Percentiles rank a stretch among this genome's conserved stretches.
phyloP scores from a whole-genome alignment of 2,797 vertebrate genomes.

The Phoebastria nigripes region DNA sequence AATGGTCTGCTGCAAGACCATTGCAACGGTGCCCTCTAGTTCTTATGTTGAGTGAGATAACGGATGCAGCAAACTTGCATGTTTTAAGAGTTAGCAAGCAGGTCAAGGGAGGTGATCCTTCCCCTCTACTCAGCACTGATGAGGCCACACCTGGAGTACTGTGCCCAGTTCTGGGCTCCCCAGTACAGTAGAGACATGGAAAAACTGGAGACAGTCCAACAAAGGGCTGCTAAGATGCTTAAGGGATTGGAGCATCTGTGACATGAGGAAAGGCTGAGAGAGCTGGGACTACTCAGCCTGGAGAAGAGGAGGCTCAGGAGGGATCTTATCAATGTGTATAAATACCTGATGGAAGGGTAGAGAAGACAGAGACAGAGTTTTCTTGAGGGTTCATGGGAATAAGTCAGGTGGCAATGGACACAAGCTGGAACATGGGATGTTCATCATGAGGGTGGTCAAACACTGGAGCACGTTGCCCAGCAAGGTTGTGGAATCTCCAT shows the following conservation, averaged over 20 bases:
- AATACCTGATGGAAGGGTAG: neutral
- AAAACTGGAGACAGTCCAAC: neutral
- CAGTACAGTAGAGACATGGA: neutral
- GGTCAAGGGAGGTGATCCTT: neutral
- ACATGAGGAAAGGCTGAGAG: neutral
- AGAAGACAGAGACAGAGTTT: neutral
- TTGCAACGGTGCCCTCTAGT: neutral
- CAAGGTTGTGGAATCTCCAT: rapidly evolving
- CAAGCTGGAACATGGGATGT: neutral
- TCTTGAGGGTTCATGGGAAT: neutral
- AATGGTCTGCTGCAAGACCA: neutral
- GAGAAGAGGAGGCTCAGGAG: neutral
- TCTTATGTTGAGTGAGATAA: neutral
- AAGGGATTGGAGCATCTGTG: neutral
- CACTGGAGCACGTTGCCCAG: rapidly evolving
- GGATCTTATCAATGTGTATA: neutral
- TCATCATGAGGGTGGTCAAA: neutral
- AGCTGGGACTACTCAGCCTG: neutral
- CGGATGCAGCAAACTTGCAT: rapidly evolving
- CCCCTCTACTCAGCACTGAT: neutral
- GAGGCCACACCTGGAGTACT: neutral
- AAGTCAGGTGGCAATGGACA: neutral
- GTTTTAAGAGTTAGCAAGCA: neutral
- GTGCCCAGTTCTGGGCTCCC: neutral
- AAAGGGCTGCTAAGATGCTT: neutral